Evolutionary conservation across 92 coral and sea anemone genomes (phyloP).

Genomic region (Parazoanthus swiftii): DNA sequence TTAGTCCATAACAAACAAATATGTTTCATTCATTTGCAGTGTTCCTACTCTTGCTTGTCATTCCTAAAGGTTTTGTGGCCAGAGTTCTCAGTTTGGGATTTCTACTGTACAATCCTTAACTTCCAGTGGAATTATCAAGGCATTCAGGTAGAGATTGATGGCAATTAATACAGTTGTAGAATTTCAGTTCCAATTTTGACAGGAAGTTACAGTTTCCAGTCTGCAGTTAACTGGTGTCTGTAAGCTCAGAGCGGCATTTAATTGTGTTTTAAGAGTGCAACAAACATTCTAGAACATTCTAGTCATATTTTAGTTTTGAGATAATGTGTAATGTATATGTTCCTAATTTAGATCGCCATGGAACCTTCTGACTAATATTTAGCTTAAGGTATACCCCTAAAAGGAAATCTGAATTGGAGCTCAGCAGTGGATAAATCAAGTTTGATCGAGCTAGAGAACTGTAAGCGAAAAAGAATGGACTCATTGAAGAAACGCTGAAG

Average conservation of each 20-base stretch:
- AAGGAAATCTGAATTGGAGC: too few relatives aligned
- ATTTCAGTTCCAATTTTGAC: neutral
- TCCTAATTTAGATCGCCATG: too few relatives aligned
- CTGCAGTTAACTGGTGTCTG: neutral
- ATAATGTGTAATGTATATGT: too few relatives aligned
- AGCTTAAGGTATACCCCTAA: too few relatives aligned
- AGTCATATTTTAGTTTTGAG: too few relatives aligned
- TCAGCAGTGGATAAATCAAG: too few relatives aligned
- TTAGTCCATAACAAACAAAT: neutral
- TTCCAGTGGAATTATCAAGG: slow-evolving; percentile 90
- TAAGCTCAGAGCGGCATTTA: neutral
- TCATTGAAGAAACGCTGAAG: too few relatives aligned
- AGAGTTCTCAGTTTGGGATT: slow-evolving; percentile 96
- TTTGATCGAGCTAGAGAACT: too few relatives aligned
- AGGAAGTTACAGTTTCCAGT: neutral
- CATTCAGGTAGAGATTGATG: slow-evolving; percentile 53
- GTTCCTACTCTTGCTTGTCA: slow-evolving; percentile 81
- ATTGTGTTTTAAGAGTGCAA: too few relatives aligned
- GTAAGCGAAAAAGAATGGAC: too few relatives aligned
- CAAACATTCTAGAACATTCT: too few relatives aligned
- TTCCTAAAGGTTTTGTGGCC: slow-evolving; percentile 96
- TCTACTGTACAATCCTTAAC: slow-evolving; percentile 84
- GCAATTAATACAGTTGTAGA: neutral
- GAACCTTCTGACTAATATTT: too few relatives aligned
- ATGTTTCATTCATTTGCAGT: slow-evolving; percentile 52